Evolutionary conservation across 2,113 vertebrate species (phyloP), one percentile per base, ranked within the genome.

Genomic region (Dendrocopos noguchii): DNA sequence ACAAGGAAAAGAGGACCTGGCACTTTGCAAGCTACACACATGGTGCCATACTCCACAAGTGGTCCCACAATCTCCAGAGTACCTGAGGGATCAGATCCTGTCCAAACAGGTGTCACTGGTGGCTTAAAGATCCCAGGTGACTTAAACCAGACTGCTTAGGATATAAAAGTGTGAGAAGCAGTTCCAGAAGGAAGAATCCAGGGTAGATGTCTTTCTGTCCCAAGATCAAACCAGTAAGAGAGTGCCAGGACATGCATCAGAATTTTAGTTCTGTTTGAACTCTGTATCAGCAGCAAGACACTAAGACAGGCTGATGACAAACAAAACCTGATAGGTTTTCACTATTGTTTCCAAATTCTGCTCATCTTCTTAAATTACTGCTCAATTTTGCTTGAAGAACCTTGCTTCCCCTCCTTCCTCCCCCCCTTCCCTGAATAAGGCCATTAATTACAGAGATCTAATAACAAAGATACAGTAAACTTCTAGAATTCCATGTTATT

Each of bases 391-490:
- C 28, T 86, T 25, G 55, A 60, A 82, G n/a, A 80, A 80, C 8
- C 29, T 24, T 82, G 53, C 28, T 83, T 65, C 27, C 17, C 7
- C 56, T 72, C 65, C 47, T 12, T 20, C 21, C 21, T 19, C 47
- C 47, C 10, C 20, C 47, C 18, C 46, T 47, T 47, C 84, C 36
- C 53, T 65, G 74, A 87, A 82, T 47, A 83, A 73, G 29, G 18
- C 10, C 15, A 53, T 82, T 87, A 63, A 80, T 57, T 85, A 74
- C 22, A 67, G 25, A 91, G 36, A 60, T 76, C 86, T 33, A 84
- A 87, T 84, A 95, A 89, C 74, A 91, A 92, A 71, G 36, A 60
- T 57, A 82, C 13, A 25, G 67, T 89, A 89, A 91, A 89, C 17
- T 70, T 87, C 22, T 17, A 80, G 71, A 56, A 73, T 64, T 87